These are phyloP conservation scores for Lutraria rhynchaena DNA, from an alignment of 1,140 invertebrate species.

Conservation along the genomic window DNA sequence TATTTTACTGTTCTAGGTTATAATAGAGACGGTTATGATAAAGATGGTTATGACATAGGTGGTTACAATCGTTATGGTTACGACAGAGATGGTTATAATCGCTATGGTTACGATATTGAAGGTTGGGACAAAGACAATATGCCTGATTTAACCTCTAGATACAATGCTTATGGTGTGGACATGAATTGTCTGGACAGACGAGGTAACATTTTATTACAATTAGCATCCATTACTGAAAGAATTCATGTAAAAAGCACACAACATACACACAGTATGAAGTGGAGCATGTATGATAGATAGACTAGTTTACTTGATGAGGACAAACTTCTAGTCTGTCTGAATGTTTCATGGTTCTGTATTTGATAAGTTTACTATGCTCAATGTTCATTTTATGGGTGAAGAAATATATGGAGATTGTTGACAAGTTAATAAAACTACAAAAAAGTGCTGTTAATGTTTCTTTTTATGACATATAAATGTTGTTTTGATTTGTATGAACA, in stretches of 20 bases:
- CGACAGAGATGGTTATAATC: constrained; percentile 68
- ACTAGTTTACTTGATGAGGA: no score
- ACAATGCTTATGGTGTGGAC: constrained; percentile 61
- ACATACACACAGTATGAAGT: no score
- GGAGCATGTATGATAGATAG: no score
- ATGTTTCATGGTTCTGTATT: no score
- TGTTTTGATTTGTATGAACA: no score
- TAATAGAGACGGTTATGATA: constrained; percentile 63
- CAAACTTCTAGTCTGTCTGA: no score
- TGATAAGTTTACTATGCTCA: neutral
- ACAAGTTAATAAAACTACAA: neutral
- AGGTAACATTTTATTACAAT: constrained; percentile 52
- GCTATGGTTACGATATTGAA: constrained; percentile 71
- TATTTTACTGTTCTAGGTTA: constrained; percentile 66
- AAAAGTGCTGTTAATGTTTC: neutral
- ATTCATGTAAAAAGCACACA: no score
- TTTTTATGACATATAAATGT: neutral
- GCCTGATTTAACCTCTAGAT: constrained; percentile 31
- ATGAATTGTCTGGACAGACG: constrained; percentile 67
- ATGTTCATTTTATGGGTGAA: neutral
- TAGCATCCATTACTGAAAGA: neutral
- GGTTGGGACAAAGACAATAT: constrained; percentile 65
- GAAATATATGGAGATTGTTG: neutral
- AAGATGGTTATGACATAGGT: constrained; percentile 67
- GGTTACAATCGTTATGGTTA: constrained; percentile 73